phyloP scores from a whole-genome alignment of 2,797 vertebrate genomes.

The Semaprochilodus insignis region DNA sequence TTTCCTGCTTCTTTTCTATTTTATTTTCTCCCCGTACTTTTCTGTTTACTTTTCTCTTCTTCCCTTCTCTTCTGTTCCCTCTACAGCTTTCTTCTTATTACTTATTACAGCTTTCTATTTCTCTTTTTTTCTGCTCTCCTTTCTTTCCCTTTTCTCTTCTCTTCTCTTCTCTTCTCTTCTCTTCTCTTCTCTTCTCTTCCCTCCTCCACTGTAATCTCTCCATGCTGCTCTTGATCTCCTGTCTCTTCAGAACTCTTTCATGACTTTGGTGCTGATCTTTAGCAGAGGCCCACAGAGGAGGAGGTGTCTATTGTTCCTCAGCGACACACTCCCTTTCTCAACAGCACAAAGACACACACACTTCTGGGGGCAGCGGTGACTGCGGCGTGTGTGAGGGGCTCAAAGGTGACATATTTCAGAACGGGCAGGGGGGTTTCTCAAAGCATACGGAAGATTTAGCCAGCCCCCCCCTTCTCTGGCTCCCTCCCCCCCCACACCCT shows the following conservation, averaged over 20 bases:
- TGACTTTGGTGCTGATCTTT: not conserved
- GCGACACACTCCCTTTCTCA: conserved; percentile 59
- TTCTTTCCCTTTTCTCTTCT: not conserved
- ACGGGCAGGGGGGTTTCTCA: conserved; percentile 67
- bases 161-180: not conserved
- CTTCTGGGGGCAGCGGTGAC: conserved; percentile 64
- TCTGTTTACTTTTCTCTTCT: not conserved
- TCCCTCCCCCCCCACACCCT: conserved; percentile 1
- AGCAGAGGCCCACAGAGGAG: not conserved
- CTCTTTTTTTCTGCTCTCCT: not conserved
- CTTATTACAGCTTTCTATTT: not conserved
- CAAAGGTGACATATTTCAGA: conserved; percentile 77
- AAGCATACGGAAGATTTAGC: conserved; percentile 79
- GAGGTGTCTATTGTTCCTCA: conserved; percentile 33
- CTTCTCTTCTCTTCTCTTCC: not conserved
- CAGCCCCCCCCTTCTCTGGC: conserved; percentile 56
- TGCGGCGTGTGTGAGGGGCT: conserved; percentile 71
- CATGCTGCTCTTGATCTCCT: not conserved
- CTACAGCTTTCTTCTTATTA: not conserved
- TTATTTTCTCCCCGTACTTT: not conserved
- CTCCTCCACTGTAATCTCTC: not conserved
- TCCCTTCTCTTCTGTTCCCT: not conserved
- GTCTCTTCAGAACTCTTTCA: not conserved
- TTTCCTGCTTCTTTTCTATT: not conserved
- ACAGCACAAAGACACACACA: conserved; percentile 58